Conservation (phyloP, 2,888 invertebrate genomes). For the Caenorhabditis afra region DNA sequence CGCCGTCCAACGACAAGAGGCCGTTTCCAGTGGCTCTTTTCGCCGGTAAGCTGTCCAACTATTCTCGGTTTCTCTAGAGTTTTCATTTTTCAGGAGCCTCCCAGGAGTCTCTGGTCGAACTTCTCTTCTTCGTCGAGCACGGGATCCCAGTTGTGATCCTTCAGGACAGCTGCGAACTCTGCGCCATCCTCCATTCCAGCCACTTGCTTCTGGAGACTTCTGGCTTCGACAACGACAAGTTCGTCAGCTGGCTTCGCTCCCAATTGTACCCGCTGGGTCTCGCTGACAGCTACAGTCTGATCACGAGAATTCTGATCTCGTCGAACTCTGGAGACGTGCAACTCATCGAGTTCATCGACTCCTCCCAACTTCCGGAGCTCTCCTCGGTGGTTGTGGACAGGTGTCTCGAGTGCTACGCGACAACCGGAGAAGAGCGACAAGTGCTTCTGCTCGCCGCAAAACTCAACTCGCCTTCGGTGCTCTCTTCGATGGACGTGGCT, state of each 20-base stretch:
- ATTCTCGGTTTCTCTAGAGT: too few relatives aligned
- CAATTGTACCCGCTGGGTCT: constrained; percentile 44
- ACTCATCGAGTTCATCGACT: constrained; percentile 65
- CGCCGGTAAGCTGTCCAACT: too few relatives aligned
- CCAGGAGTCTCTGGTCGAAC: constrained; percentile 70
- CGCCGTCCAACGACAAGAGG: constrained; percentile 71
- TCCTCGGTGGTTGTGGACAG: constrained; percentile 60
- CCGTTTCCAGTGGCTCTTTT: constrained; percentile 76
- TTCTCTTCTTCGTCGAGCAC: constrained; percentile 72
- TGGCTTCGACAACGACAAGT: constrained; percentile 70
- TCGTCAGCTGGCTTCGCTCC: constrained; percentile 63
- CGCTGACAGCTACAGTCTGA: constrained; percentile 15
- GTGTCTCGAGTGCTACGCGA: constrained; percentile 67
- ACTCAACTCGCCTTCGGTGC: constrained; percentile 67
- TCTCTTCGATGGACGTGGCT: constrained; percentile 65
- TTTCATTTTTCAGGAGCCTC: constrained; percentile 67
- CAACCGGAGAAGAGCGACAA: constrained; percentile 57
- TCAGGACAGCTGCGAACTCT: constrained; percentile 77
- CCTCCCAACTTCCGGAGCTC: constrained; percentile 51
- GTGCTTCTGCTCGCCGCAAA: constrained; percentile 72
- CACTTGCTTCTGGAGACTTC: constrained; percentile 71
- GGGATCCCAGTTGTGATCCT: constrained; percentile 75
- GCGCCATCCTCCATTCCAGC: constrained; percentile 71
- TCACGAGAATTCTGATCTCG: constrained; percentile 49
- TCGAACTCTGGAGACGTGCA: constrained; percentile 57